phyloP scores from a whole-genome alignment of 2,113 vertebrate genomes.

The Cynoglossus semilaevis region DNA sequence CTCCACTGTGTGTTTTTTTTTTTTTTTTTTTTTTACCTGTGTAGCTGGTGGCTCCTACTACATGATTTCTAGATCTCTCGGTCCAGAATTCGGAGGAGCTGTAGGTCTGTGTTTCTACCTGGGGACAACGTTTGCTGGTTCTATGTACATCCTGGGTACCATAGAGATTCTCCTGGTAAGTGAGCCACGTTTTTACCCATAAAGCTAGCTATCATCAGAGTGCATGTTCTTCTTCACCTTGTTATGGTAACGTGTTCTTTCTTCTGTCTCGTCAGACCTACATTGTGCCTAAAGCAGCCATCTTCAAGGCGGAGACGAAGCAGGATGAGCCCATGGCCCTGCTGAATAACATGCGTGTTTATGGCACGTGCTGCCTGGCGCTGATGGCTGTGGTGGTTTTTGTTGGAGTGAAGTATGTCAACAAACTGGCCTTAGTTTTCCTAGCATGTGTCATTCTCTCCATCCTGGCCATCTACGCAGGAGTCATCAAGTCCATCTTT shows the following conservation, averaged over 20 bases:
- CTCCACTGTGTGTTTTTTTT: background rate
- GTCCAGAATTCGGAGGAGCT: slow-evolving; percentile 81
- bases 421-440: slow-evolving; percentile 93
- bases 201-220: background rate
- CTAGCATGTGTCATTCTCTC: slow-evolving; percentile 93
- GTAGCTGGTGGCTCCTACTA: slow-evolving; percentile 82
- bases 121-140: slow-evolving; percentile 81
- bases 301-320: slow-evolving; percentile 77
- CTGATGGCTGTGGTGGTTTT: slow-evolving; percentile 92
- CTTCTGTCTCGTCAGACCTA: slow-evolving; percentile 80
- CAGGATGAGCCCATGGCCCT: slow-evolving; percentile 72
- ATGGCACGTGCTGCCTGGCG: slow-evolving; percentile 85
- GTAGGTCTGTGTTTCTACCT: slow-evolving; percentile 82
- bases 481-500: slow-evolving; percentile 92
- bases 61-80: slow-evolving; percentile 82
- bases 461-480: slow-evolving; percentile 92
- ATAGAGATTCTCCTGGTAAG: slow-evolving; percentile 82
- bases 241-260: background rate
- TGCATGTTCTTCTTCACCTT: background rate
- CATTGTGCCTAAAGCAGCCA: slow-evolving; percentile 87
- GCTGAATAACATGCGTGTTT: slow-evolving; percentile 94
- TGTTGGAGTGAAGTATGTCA: slow-evolving; percentile 95
- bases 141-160: slow-evolving; percentile 83
- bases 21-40: background rate
- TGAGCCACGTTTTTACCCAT: background rate